phyloP scores from a whole-genome alignment of 2,113 vertebrate genomes.

The Notechis scutatus region DNA sequence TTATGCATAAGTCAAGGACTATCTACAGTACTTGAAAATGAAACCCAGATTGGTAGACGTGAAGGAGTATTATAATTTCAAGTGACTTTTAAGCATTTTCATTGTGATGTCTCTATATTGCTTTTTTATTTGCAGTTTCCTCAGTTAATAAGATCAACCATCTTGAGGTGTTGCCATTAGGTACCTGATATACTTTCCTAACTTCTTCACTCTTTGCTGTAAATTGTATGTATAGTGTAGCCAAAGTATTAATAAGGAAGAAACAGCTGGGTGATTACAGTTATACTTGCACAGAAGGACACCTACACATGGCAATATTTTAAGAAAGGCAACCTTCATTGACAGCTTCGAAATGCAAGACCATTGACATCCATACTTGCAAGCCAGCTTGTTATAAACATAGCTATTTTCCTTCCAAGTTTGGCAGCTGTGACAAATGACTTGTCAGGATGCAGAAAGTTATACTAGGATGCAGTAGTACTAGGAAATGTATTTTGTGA shows the following conservation, averaged over 20 bases:
- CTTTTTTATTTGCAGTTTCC: background rate
- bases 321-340: background rate
- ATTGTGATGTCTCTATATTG: background rate
- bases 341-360: background rate
- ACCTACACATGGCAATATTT: background rate
- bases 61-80: background rate
- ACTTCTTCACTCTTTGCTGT: background rate
- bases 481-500: constrained; percentile 3
- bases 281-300: background rate
- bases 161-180: background rate
- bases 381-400: constrained; percentile 7
- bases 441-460: background rate
- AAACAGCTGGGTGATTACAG: background rate
- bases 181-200: background rate
- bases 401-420: constrained; percentile 1
- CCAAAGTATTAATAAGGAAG: background rate
- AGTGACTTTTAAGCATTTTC: background rate
- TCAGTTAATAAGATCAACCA: background rate
- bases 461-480: background rate
- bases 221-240: background rate
- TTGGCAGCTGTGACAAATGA: constrained; percentile 14
- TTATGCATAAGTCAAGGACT: background rate
- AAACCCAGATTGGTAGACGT: background rate
- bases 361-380: constrained; percentile 17
- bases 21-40: constrained; percentile 4